These are phyloP conservation scores for Sphenodon punctatus DNA, from an alignment of 2,797 vertebrate genomes.

Conservation along the genomic window DNA sequence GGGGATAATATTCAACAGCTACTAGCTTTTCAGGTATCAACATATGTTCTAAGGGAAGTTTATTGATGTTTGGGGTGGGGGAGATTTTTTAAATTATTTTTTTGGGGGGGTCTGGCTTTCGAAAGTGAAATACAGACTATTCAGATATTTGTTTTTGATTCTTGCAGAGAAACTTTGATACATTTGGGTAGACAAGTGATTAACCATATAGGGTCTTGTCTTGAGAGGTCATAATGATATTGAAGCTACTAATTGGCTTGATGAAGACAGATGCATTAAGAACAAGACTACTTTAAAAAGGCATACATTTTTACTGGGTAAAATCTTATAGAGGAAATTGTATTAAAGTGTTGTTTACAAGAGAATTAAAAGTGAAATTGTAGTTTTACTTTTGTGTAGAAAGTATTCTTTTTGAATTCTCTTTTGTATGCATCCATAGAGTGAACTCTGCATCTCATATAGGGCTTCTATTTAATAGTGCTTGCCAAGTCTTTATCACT, in stretches of 20 bases:
- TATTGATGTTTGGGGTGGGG: slow-evolving; percentile 20
- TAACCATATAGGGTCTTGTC: slow-evolving; percentile 64
- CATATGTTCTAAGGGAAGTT: neutral
- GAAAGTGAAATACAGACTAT: slow-evolving; percentile 59
- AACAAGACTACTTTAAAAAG: slow-evolving; percentile 71
- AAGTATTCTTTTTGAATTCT: slow-evolving; percentile 85
- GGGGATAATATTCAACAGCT: slow-evolving; percentile 46
- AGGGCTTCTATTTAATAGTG: slow-evolving; percentile 86
- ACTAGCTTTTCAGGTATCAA: slow-evolving; percentile 30
- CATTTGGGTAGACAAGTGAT: slow-evolving; percentile 63
- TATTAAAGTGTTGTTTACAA: slow-evolving; percentile 85
- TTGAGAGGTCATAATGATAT: slow-evolving; percentile 68
- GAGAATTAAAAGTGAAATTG: slow-evolving; percentile 86
- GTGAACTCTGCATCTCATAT: slow-evolving; percentile 89
- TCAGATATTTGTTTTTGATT: slow-evolving; percentile 63
- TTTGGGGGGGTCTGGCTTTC: slow-evolving; percentile 36
- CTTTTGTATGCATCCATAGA: slow-evolving; percentile 85
- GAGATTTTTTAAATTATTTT: no score
- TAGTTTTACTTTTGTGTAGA: slow-evolving; percentile 84
- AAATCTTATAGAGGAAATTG: slow-evolving; percentile 79
- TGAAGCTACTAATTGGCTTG: slow-evolving; percentile 67
- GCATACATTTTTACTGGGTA: slow-evolving; percentile 70
- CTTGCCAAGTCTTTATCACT: slow-evolving; percentile 91
- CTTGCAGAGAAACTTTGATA: slow-evolving; percentile 56
- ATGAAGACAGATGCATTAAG: slow-evolving; percentile 67